Conservation (phyloP, 2,888 invertebrate species). For the Leptothorax acervorum region DNA sequence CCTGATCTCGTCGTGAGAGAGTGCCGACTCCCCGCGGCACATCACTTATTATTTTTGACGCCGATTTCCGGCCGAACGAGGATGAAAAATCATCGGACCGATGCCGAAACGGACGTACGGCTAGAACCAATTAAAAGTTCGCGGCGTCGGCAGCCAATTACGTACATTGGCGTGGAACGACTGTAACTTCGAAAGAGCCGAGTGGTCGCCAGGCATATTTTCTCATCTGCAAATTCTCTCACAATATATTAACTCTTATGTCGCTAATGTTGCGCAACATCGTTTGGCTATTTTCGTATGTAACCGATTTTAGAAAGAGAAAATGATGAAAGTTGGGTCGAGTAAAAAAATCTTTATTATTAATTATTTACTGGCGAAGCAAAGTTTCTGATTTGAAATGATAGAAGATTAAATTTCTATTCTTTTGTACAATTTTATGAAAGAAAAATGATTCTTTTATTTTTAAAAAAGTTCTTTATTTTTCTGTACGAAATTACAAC, state of each 20-base stretch:
- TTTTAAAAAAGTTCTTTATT: not conserved
- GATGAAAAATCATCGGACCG: slow-evolving; percentile 69
- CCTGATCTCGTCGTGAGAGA: slow-evolving; percentile 47
- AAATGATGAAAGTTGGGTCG: not conserved
- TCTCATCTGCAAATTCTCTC: slow-evolving; percentile 47
- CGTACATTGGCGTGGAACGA: slow-evolving; percentile 56
- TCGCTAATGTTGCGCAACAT: slow-evolving; percentile 18
- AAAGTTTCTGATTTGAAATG: no score
- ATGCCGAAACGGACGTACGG: slow-evolving; percentile 47
- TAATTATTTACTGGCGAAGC: no score
- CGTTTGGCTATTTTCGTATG: not conserved
- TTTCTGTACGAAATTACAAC: not conserved
- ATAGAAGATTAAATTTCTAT: not conserved
- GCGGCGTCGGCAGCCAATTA: slow-evolving; percentile 70
- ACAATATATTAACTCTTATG: slow-evolving; percentile 23
- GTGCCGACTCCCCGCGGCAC: not conserved
- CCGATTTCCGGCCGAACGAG: slow-evolving; percentile 62
- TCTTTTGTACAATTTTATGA: not conserved
- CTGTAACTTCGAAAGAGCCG: slow-evolving; percentile 37
- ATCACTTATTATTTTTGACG: slow-evolving; percentile 66
- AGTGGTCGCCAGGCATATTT: slow-evolving; percentile 33
- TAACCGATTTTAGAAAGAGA: not conserved
- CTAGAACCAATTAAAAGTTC: slow-evolving; percentile 75
- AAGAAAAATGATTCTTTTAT: not conserved
- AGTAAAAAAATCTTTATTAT: no score